Evolutionary conservation across 2,113 vertebrate genomes (phyloP), one percentile per base, ranked within the genome.

Genomic region (Elaphurus davidianus): DNA sequence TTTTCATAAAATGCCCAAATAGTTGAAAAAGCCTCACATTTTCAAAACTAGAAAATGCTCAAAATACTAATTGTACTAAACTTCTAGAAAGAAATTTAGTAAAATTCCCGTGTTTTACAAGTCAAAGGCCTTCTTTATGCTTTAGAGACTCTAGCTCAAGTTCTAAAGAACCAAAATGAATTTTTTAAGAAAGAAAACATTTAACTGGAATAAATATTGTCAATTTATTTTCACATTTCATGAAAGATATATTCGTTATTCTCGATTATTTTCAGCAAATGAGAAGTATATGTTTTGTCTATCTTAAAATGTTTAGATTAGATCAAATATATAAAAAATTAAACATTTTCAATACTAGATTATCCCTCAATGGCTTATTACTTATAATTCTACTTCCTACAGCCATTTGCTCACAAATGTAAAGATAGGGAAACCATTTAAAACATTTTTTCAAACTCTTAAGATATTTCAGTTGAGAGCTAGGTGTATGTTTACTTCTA

Each of bases 301-400:
- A 13, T 40, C 79, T 97, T 60, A 87, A 90, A 89, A 83, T 87
- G 15, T 96, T 71, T 85, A n/a, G 19, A 5, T 83, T 91, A 27
- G 36, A 86, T 59, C 43, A 82, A 82, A 67, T 21, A 57, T 87
- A 43, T 43, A 11, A 87, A 93, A 78, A 79, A 43, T 36, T 86
- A n/a, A 93, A 79, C 2, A 55, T 97, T 64, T 94, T 27, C 4
- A 76, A 86, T 90, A 62, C 14, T 1, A 5, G 4, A 25, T 19
- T 96, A 27, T 60, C 28, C 40, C 23, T 52, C 81, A 97, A 54
- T 90, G 23, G 4, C 11, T 92, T 93, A 79, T 89, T 94, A 90
- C 93, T 64, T 87, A 43, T 83, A 92, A 92, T 87, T 97, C 52
- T 83, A 40, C 3, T 87, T 96, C n/a, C 55, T 92, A n/a, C 67